A percentile compares a stretch with the other conserved stretches of the same genome.
Evolutionary conservation across 1,140 invertebrate species (phyloP).

Genomic region (Belonocnema kinseyi): DNA sequence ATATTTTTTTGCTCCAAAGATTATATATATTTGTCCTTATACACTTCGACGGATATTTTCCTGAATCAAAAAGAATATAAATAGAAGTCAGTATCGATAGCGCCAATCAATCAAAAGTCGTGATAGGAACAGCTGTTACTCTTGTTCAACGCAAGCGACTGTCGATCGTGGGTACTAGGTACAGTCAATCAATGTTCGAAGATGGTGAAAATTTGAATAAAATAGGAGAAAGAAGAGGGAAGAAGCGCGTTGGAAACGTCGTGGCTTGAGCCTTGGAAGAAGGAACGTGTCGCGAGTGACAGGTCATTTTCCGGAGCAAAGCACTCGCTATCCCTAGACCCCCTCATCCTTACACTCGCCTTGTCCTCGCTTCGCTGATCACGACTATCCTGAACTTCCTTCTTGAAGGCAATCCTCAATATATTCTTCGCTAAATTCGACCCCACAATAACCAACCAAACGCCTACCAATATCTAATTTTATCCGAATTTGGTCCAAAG

Average conservation of each 20-base stretch:
- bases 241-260: slow-evolving; percentile 54
- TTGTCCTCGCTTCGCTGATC: slow-evolving; percentile 44
- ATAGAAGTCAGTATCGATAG: slow-evolving; percentile 3
- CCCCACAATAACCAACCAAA: slow-evolving; percentile 52
- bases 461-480: slow-evolving; percentile 66
- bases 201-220: slow-evolving; percentile 56
- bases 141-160: slow-evolving; percentile 4
- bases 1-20: too few relatives aligned
- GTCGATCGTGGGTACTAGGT: slow-evolving; percentile 23
- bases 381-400: slow-evolving; percentile 50
- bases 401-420: slow-evolving; percentile 59
- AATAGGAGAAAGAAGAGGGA: slow-evolving; percentile 51
- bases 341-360: slow-evolving; percentile 47
- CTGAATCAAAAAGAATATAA: too few relatives aligned
- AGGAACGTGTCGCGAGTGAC: slow-evolving; percentile 68
- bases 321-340: slow-evolving; percentile 63
- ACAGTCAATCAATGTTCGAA: slow-evolving; percentile 36
- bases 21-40: too few relatives aligned
- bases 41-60: too few relatives aligned
- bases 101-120: slow-evolving; percentile 9
- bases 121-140: slow-evolving; percentile 36
- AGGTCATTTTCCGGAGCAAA: slow-evolving; percentile 73
- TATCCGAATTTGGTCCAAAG: slow-evolving; percentile 42
- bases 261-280: slow-evolving; percentile 48
- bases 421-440: slow-evolving; percentile 59